phyloP scores from a whole-genome alignment of 2,888 invertebrate species.

The Nipponacmea schrenckii region DNA sequence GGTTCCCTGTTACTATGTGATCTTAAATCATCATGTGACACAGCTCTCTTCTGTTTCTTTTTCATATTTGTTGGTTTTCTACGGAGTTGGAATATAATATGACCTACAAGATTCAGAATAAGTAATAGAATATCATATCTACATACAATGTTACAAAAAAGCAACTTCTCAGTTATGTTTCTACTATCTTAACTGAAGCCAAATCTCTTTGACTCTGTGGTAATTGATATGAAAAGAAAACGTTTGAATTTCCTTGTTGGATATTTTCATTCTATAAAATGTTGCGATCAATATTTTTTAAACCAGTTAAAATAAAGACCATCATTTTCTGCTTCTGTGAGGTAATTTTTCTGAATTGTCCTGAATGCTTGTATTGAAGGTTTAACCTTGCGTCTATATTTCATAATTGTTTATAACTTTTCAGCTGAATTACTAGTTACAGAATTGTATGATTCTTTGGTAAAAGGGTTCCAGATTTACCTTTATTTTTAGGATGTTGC shows the following conservation, averaged over 20 bases:
- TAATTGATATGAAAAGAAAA: too few relatives aligned
- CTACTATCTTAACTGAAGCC: too few relatives aligned
- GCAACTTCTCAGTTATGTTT: not conserved
- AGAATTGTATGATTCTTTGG: too few relatives aligned
- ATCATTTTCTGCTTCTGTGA: too few relatives aligned
- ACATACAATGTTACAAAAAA: slow-evolving; percentile 1
- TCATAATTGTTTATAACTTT: not conserved
- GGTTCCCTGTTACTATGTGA: slow-evolving; percentile 39
- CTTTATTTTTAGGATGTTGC: slow-evolving; percentile 61
- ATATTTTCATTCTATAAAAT: too few relatives aligned
- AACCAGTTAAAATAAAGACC: too few relatives aligned
- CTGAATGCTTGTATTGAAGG: too few relatives aligned
- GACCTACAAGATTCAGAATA: slow-evolving; percentile 72
- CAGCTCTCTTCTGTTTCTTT: slow-evolving; percentile 70
- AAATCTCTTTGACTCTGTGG: too few relatives aligned
- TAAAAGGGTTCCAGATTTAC: slow-evolving; percentile 31
- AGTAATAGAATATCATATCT: slow-evolving; percentile 6
- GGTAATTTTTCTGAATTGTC: too few relatives aligned
- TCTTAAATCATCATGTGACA: slow-evolving; percentile 57
- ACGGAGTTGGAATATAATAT: slow-evolving; percentile 96
- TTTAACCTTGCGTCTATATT: not conserved
- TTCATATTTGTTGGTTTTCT: slow-evolving; percentile 91
- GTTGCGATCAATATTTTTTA: too few relatives aligned
- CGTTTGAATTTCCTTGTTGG: too few relatives aligned
- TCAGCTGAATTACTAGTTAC: not conserved